Evolutionary conservation across 2,888 invertebrate species (phyloP).

Genomic region (Lasius platythorax): DNA sequence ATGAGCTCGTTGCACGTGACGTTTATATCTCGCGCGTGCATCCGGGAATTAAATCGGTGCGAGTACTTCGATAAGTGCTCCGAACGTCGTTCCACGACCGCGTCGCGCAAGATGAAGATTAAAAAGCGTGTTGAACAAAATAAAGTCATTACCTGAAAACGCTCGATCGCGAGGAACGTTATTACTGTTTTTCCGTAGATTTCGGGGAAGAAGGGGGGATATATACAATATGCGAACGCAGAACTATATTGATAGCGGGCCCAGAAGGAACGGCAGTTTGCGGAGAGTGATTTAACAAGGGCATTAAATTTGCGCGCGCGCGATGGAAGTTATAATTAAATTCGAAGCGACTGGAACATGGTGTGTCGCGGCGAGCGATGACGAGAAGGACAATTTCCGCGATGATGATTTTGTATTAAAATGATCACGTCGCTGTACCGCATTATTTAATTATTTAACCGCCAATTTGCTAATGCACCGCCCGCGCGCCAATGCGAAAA

Average conservation of each 20-base stretch:
- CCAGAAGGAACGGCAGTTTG: slow-evolving; percentile 33
- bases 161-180: background rate
- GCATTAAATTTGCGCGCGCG: slow-evolving; percentile 45
- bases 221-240: slow-evolving; percentile 9
- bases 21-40: slow-evolving; percentile 49
- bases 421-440: slow-evolving; percentile 59
- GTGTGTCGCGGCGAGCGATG: slow-evolving; percentile 36
- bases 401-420: slow-evolving; percentile 57
- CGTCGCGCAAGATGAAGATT: slow-evolving; percentile 24
- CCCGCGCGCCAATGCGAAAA: slow-evolving; percentile 53
- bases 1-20: slow-evolving; percentile 49
- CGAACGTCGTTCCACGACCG: slow-evolving; percentile 20
- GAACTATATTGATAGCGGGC: slow-evolving; percentile 7
- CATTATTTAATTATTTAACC: slow-evolving; percentile 67
- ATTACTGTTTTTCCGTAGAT: background rate
- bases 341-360: slow-evolving; percentile 17
- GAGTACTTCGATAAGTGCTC: slow-evolving; percentile 37
- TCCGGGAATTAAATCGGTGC: slow-evolving; percentile 49
- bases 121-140: slow-evolving; percentile 35
- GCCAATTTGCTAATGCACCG: slow-evolving; percentile 65
- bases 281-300: slow-evolving; percentile 48
- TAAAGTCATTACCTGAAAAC: slow-evolving; percentile 49
- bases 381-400: slow-evolving; percentile 50
- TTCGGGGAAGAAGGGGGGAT: too few relatives aligned
- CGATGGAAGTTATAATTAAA: slow-evolving; percentile 53